Evolutionary conservation across 2,113 vertebrate species (phyloP).

Genomic region (Xenopus borealis): DNA sequence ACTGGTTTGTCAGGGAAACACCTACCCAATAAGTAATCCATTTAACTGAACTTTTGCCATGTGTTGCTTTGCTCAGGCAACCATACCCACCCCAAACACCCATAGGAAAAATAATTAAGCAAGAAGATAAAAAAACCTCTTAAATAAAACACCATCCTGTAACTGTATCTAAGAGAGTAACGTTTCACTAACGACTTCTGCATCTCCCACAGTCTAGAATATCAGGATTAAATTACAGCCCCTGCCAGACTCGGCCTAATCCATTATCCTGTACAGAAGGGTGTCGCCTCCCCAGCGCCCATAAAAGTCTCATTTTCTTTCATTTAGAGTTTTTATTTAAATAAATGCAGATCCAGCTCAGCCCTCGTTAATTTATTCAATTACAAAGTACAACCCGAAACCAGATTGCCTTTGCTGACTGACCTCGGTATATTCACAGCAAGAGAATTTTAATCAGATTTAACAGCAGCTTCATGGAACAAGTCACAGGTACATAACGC

Average conservation of each 20-base stretch:
- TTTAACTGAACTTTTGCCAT: background rate
- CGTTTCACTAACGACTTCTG: conserved; percentile 12
- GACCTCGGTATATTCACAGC: no score
- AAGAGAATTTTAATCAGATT: no score
- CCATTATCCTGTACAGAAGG: conserved; percentile 27
- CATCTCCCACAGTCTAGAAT: conserved; percentile 31
- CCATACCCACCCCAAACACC: background rate
- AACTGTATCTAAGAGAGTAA: conserved; percentile 25
- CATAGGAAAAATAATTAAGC: conserved; percentile 20
- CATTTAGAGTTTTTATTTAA: no score
- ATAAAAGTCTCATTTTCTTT: background rate
- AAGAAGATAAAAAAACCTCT: conserved; percentile 4
- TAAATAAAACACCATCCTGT: conserved; percentile 29
- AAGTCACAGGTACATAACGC: no score
- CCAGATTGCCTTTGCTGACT: no score
- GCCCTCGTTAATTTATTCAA: no score
- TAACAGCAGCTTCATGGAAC: no score
- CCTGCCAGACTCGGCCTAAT: background rate
- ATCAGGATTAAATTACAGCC: background rate
- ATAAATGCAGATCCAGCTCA: no score
- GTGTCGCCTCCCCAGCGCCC: conserved; percentile 11
- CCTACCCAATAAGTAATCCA: background rate
- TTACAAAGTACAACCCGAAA: no score
- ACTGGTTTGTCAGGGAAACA: background rate
- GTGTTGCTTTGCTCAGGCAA: background rate